Evolutionary conservation across 1,140 invertebrate genomes (phyloP).

Genomic region (Lysiphlebus fabarum): DNA sequence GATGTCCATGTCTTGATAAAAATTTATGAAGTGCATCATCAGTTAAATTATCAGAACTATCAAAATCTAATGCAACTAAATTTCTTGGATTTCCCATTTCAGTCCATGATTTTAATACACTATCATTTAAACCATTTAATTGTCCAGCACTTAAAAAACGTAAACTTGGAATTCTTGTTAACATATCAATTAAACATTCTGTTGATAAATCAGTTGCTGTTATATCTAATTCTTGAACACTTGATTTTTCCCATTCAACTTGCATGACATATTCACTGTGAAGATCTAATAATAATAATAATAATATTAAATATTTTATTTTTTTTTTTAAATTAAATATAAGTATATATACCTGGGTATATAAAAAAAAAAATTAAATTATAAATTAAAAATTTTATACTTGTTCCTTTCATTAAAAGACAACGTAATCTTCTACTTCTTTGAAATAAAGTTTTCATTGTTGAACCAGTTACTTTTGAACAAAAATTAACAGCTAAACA

Average conservation of each 20-base stretch:
- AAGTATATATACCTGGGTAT: neutral
- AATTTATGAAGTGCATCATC: constrained; percentile 92
- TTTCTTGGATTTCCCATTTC: constrained; percentile 83
- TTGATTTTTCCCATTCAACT: constrained; percentile 97
- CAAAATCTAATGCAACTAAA: constrained; percentile 86
- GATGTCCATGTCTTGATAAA: constrained; percentile 81
- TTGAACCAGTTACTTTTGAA: constrained; percentile 94
- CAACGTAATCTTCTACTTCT: constrained; percentile 88
- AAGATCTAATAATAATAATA: constrained; percentile 70
- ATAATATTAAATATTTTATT: neutral
- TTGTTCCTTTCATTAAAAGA: constrained; percentile 93
- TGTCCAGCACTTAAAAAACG: constrained; percentile 92
- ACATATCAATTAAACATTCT: constrained; percentile 90
- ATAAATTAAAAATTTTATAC: no score
- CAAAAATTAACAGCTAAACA: constrained; percentile 96
- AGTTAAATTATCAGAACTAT: constrained; percentile 90
- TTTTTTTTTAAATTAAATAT: constrained; percentile 9
- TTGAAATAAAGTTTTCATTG: constrained; percentile 90
- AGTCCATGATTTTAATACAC: constrained; percentile 85
- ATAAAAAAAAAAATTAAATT: no score
- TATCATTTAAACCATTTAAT: constrained; percentile 95
- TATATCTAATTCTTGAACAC: constrained; percentile 91
- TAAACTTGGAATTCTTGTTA: constrained; percentile 82
- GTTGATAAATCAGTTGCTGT: constrained; percentile 93
- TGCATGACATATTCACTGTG: constrained; percentile 88